These are phyloP conservation scores for Vespertilio murinus DNA, from an alignment of 2,797 vertebrate species.

Conservation along the genomic window DNA sequence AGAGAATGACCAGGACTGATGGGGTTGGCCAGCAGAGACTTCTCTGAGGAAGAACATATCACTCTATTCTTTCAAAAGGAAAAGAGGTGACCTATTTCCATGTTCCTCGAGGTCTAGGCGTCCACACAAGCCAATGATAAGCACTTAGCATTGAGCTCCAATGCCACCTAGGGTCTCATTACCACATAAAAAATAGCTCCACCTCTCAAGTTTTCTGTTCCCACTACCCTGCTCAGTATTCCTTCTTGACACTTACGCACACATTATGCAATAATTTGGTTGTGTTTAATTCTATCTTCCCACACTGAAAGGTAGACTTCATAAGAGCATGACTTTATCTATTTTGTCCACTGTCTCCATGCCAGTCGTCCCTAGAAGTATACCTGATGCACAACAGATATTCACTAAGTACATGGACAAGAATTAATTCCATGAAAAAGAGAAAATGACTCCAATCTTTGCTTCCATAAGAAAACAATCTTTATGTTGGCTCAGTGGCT, in stretches of 20 bases:
- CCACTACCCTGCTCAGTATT: not conserved
- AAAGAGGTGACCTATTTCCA: not conserved
- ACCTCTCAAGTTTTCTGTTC: not conserved
- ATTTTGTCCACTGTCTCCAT: not conserved
- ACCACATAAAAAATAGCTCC: not conserved
- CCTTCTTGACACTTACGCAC: not conserved
- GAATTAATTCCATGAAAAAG: not conserved
- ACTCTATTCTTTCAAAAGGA: not conserved
- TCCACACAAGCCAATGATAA: not conserved
- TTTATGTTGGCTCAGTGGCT: not conserved
- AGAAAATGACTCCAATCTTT: not conserved
- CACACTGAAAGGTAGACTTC: not conserved
- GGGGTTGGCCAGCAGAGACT: not conserved
- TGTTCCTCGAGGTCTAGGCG: not conserved
- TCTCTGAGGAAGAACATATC: not conserved
- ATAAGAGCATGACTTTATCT: not conserved
- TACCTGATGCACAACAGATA: not conserved
- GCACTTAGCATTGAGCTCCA: not conserved
- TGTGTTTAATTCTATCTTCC: not conserved
- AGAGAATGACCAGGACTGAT: not conserved
- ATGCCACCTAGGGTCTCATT: not conserved
- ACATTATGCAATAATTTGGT: not conserved
- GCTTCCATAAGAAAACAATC: not conserved
- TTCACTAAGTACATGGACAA: not conserved
- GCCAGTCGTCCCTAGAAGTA: not conserved